These are phyloP conservation scores for Microplitis demolitor DNA, from an alignment of 1,140 invertebrate genomes.

Conservation along the genomic window DNA sequence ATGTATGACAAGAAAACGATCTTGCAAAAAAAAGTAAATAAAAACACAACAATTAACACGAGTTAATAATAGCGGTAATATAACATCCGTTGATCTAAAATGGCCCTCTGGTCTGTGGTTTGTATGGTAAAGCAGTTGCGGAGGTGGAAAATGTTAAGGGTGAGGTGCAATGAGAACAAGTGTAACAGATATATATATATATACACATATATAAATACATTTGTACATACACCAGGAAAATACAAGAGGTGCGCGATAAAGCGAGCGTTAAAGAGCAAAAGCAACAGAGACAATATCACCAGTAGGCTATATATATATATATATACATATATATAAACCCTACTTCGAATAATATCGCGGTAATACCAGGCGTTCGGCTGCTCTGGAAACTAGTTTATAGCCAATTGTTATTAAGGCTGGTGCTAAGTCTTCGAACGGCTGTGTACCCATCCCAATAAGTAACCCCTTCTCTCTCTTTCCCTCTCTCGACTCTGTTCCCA, in stretches of 20 bases:
- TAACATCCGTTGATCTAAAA: constrained; percentile 38
- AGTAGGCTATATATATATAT: too few species aligned
- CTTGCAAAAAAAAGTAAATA: neutral
- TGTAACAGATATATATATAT: neutral
- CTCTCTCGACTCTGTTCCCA: neutral
- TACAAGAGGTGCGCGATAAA: neutral
- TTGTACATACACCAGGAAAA: neutral
- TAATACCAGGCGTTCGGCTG: constrained; percentile 30
- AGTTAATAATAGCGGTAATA: constrained; percentile 45
- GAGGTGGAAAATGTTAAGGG: neutral
- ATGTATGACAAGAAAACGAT: neutral
- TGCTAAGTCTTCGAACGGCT: constrained; percentile 29
- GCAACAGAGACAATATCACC: constrained; percentile 11
- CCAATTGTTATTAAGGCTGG: constrained; percentile 43
- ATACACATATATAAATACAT: too few species aligned
- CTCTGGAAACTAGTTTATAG: constrained; percentile 38
- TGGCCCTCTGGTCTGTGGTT: constrained; percentile 18
- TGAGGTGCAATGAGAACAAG: constrained; percentile 1
- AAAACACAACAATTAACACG: constrained; percentile 44
- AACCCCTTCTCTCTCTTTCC: neutral
- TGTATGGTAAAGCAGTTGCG: constrained; percentile 16
- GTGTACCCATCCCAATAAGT: neutral
- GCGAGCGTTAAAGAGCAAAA: neutral
- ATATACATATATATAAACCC: too few species aligned
- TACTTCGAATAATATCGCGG: constrained; percentile 38